These are phyloP conservation scores for Pteromalus puparum DNA, from an alignment of 1,140 invertebrate genomes.

Conservation along the genomic window DNA sequence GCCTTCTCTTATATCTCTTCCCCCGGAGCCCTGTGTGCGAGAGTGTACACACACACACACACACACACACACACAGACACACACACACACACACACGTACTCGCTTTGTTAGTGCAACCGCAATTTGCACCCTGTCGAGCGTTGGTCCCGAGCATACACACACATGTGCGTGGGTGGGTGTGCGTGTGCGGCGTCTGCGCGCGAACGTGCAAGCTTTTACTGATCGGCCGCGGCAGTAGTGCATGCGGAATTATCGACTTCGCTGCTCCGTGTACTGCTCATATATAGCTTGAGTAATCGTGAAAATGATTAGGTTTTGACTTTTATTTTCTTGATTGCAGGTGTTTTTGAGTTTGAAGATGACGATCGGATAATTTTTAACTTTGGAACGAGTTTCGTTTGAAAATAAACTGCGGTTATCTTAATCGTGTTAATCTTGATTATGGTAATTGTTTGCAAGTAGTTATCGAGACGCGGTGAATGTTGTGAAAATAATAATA, in stretches of 20 bases:
- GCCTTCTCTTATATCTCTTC: conserved; percentile 53
- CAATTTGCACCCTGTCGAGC: conserved; percentile 66
- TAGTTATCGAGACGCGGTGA: not conserved
- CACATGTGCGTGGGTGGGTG: conserved; percentile 25
- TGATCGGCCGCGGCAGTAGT: conserved; percentile 32
- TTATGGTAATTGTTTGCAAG: not conserved
- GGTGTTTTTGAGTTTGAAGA: not conserved
- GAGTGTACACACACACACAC: conserved; percentile 34
- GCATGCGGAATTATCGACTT: conserved; percentile 46
- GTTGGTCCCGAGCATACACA: conserved; percentile 52
- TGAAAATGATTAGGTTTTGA: not conserved
- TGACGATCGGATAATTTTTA: too few species aligned
- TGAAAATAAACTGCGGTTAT: not conserved
- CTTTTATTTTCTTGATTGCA: not conserved
- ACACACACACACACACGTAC: conserved; percentile 40
- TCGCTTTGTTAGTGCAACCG: conserved; percentile 57
- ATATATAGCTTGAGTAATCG: not conserved
- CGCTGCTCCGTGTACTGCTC: not conserved
- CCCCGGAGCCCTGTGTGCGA: not conserved
- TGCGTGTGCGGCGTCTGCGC: conserved; percentile 41
- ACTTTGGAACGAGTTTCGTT: not conserved
- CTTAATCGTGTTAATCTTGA: not conserved
- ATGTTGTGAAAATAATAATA: not conserved
- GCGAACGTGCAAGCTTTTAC: conserved; percentile 44
- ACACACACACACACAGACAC: conserved; percentile 35